Conservation (phyloP, 2,113 vertebrate species). For the Upupa epops region DNA sequence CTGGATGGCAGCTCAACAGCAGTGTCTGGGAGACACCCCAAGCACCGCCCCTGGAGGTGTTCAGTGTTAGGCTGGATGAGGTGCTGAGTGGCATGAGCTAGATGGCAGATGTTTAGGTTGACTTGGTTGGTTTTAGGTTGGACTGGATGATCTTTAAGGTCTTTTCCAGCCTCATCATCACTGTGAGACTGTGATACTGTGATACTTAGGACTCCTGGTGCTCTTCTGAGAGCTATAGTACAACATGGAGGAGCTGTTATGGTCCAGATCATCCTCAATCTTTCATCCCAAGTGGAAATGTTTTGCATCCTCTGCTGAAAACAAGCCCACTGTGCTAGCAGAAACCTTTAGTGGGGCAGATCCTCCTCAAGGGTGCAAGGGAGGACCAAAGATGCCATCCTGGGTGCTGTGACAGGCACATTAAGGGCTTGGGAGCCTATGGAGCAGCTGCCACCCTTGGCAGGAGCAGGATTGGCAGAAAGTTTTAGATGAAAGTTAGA, state of each 20-base stretch:
- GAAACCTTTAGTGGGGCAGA: background rate
- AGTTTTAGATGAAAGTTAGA: background rate
- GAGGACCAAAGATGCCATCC: background rate
- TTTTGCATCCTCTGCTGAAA: background rate
- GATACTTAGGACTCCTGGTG: background rate
- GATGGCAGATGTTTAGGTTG: too few species aligned
- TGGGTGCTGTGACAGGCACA: rapidly evolving
- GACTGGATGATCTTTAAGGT: too few species aligned
- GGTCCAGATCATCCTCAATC: background rate
- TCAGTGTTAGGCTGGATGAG: too few species aligned
- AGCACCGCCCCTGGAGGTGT: background rate
- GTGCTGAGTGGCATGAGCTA: too few species aligned
- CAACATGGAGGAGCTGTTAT: background rate
- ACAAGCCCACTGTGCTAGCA: background rate
- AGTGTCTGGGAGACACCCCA: background rate
- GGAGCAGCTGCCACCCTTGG: background rate
- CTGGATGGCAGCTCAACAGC: rapidly evolving
- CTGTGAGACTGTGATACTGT: too few species aligned
- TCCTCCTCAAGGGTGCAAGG: background rate
- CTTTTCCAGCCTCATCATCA: too few species aligned
- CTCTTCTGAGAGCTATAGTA: background rate
- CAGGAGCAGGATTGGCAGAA: background rate
- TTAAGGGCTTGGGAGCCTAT: background rate
- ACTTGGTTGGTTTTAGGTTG: too few species aligned
- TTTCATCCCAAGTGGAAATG: background rate